Evolutionary conservation across 1,140 invertebrate genomes (phyloP).

Genomic region (Drosophila nigromelanica): DNA sequence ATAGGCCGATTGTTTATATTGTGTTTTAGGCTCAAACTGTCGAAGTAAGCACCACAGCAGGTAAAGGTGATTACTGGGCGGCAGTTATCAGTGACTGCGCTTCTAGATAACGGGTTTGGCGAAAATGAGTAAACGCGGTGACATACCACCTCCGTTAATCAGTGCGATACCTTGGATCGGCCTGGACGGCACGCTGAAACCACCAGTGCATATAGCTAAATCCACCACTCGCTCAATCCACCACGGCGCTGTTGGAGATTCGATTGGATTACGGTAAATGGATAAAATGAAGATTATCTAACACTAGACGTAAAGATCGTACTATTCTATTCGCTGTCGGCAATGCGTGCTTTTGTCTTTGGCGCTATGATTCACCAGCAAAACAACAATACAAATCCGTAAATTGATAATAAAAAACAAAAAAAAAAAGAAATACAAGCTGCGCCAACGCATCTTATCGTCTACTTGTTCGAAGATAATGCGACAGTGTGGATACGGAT

Average conservation of each 20-base stretch:
- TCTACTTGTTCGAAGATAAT: slow-evolving; percentile 64
- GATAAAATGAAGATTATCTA: not conserved
- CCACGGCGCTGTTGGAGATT: not conserved
- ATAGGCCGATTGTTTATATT: slow-evolving; percentile 63
- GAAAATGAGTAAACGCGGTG: slow-evolving; percentile 71
- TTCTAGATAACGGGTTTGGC: slow-evolving; percentile 64
- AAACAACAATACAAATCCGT: slow-evolving; percentile 56
- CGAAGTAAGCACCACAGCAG: slow-evolving; percentile 24
- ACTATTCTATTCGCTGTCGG: too few species aligned
- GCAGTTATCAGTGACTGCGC: slow-evolving; percentile 43
- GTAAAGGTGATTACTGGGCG: slow-evolving; percentile 57
- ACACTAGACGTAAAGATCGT: not conserved
- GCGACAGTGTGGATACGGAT: slow-evolving; percentile 23
- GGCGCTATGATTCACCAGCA: slow-evolving; percentile 39
- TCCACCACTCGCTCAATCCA: not conserved
- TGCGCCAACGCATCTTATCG: slow-evolving; percentile 56
- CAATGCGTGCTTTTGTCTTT: slow-evolving; percentile 35
- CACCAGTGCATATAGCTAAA: not conserved
- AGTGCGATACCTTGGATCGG: slow-evolving; percentile 46
- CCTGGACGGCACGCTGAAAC: slow-evolving; percentile 8
- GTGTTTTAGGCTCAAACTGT: slow-evolving; percentile 53
- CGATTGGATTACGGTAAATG: slow-evolving; percentile 27
- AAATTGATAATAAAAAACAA: slow-evolving; percentile 39
- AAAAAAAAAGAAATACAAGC: slow-evolving; percentile 12
- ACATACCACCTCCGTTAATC: slow-evolving; percentile 72